A percentile compares a stretch with the other conserved stretches of the same genome.
Conservation (phyloP, 2,888 invertebrate genomes). For the Malacosoma neustria region DNA sequence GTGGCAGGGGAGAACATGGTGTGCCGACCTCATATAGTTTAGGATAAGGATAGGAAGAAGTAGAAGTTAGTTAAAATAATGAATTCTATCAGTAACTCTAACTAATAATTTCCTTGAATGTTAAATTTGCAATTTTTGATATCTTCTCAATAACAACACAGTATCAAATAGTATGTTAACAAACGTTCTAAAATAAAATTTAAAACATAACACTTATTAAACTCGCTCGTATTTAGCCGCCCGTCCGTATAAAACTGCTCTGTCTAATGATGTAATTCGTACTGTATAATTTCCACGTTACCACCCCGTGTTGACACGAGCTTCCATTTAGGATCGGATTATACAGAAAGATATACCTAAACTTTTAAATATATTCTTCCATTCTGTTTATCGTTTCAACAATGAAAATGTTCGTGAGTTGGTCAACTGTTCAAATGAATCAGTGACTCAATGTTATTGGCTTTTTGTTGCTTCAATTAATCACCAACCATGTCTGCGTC, state of each 20-base stretch:
- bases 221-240: not conserved
- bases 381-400: constrained; percentile 24
- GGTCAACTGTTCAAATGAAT: constrained; percentile 31
- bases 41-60: too few relatives aligned
- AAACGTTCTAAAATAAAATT: too few relatives aligned
- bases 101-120: too few relatives aligned
- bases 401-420: constrained; percentile 31
- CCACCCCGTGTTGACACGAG: constrained; percentile 28
- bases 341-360: constrained; percentile 12
- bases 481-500: constrained; percentile 31
- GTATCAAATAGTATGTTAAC: too few relatives aligned
- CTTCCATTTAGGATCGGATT: constrained; percentile 3
- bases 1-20: too few relatives aligned
- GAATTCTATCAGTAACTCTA: too few relatives aligned
- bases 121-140: too few relatives aligned
- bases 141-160: too few relatives aligned
- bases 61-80: too few relatives aligned
- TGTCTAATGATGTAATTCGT: constrained; percentile 59
- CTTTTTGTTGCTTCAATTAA: constrained; percentile 54
- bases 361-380: constrained; percentile 25
- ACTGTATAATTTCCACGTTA: constrained; percentile 55
- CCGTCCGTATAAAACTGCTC: constrained; percentile 28
- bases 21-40: too few relatives aligned
- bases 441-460: constrained; percentile 42
- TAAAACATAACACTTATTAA: not conserved